phyloP scores from a whole-genome alignment of 1,140 invertebrate genomes.

The Caerostris extrusa region DNA sequence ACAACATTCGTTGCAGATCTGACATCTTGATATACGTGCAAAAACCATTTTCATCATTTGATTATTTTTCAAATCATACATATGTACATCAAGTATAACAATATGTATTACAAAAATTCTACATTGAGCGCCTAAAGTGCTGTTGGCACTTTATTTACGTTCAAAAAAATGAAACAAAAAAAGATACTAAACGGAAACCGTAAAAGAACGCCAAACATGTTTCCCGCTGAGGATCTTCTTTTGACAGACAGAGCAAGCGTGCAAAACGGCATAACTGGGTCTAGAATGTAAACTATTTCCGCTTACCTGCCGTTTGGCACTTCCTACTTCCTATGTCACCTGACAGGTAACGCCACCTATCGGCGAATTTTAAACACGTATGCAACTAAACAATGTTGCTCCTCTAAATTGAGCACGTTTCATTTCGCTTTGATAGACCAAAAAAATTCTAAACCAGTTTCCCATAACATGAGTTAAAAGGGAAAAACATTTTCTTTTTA shows the following conservation, averaged over 20 bases:
- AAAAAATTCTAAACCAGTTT: too few relatives aligned
- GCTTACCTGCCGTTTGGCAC: constrained; percentile 46
- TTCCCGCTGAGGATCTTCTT: neutral
- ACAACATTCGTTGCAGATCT: too few relatives aligned
- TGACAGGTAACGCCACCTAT: constrained; percentile 65
- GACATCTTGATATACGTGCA: too few relatives aligned
- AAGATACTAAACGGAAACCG: neutral
- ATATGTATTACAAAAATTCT: neutral
- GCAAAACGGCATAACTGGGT: constrained; percentile 56
- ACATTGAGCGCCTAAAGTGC: neutral
- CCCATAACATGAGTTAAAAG: too few relatives aligned
- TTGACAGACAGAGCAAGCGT: constrained; percentile 34
- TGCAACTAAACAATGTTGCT: neutral
- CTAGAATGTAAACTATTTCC: constrained; percentile 76
- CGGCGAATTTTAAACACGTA: neutral
- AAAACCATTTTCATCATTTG: too few relatives aligned
- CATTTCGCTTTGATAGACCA: too few relatives aligned
- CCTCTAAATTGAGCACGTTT: too few relatives aligned
- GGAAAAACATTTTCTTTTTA: too few relatives aligned
- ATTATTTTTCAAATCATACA: too few relatives aligned
- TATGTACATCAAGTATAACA: neutral
- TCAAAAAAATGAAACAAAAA: neutral
- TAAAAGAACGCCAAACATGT: constrained; percentile 11
- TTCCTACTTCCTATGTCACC: constrained; percentile 8
- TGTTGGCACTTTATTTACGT: neutral